Base-by-base conservation (phyloP, 53 echinoderm and acorn worm species). In the Luidia sarsii region DNA sequence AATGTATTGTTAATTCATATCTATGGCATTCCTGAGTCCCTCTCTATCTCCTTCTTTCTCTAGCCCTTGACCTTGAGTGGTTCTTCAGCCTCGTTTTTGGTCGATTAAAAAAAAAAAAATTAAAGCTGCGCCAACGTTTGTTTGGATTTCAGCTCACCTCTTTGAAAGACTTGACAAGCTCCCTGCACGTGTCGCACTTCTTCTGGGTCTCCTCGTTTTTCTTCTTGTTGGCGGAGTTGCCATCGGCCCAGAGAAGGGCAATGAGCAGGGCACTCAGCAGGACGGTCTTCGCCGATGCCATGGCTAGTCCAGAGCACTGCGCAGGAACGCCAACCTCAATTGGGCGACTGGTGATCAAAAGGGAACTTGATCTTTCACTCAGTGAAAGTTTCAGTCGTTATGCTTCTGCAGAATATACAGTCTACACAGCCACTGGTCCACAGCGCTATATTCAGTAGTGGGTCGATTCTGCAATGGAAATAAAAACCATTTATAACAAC, bases 141-240 rank as follows among this genome's bases (percentile, higher is more conserved):
- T n/a, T n/a, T n/a, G n/a, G n/a, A n/a, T n/a, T n/a, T n/a, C n/a
- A n/a, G n/a, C n/a, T n/a, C n/a, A 92, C 92, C 92, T 89, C 92
- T 33, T 80, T 65, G 48, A 92, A 92, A 57, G 85, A 80, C 19
- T 85, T 75, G 2, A 43, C 77, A 50, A 92, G 50, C 0, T 60
- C 68, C 33, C 81, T 87, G 56, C 92, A 92, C 6, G 88, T 88
- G 15, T 84, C 65, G 63, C 92, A 92, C 22, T 85, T 79, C 29
- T 85, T 85, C 33, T 72, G 49, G 7, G 83, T 54, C 48, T 84
- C 73, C 20, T 64, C 65, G 10, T 71, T 72, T 77, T 87, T 87
- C 75, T 88, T 88, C 59, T 83, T 88, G 25, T 64, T 84, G 15
- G 84, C 73, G 16, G 29, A 29, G 35, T 64, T 64, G 32, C 65